phyloP scores from a whole-genome alignment of 1,140 invertebrate genomes.

The Reticulitermes speratus region DNA sequence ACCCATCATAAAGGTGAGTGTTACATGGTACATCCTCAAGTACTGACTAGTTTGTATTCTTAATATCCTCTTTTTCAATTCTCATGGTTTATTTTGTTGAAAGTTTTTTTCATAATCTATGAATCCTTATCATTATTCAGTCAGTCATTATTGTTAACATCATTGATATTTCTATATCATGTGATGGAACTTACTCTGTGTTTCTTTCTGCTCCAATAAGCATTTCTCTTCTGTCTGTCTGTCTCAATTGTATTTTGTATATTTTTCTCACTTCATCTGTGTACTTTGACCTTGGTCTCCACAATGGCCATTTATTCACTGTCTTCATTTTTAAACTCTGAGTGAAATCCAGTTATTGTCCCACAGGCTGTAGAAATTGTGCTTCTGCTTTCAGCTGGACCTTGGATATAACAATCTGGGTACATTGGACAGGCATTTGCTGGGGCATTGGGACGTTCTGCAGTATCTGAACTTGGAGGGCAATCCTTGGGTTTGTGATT shows the following conservation, averaged over 20 bases:
- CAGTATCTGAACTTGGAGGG: slow-evolving; percentile 60
- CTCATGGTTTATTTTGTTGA: neutral
- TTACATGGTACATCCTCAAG: neutral
- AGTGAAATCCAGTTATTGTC: too few species aligned
- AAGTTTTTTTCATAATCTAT: neutral
- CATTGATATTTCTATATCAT: too few species aligned
- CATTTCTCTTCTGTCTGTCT: too few species aligned
- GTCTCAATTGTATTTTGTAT: too few species aligned
- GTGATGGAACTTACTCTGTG: too few species aligned
- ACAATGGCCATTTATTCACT: too few species aligned
- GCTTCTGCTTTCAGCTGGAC: slow-evolving; percentile 52
- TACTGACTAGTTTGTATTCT: neutral
- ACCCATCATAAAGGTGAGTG: slow-evolving; percentile 55
- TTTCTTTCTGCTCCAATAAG: too few species aligned
- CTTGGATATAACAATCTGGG: slow-evolving; percentile 66
- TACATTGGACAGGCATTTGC: slow-evolving; percentile 53
- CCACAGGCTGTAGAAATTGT: too few species aligned
- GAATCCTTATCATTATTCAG: neutral
- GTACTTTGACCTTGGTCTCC: too few species aligned
- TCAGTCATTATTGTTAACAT: neutral
- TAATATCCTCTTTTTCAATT: neutral
- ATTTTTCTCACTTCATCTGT: too few species aligned
- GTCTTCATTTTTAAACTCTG: too few species aligned
- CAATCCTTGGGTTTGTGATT: slow-evolving; percentile 76
- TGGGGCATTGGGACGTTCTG: slow-evolving; percentile 66